Percentiles rank a stretch among this genome's conserved stretches.
Evolutionary conservation across 1,140 invertebrate species (phyloP).

Genomic region (Sipha flava): DNA sequence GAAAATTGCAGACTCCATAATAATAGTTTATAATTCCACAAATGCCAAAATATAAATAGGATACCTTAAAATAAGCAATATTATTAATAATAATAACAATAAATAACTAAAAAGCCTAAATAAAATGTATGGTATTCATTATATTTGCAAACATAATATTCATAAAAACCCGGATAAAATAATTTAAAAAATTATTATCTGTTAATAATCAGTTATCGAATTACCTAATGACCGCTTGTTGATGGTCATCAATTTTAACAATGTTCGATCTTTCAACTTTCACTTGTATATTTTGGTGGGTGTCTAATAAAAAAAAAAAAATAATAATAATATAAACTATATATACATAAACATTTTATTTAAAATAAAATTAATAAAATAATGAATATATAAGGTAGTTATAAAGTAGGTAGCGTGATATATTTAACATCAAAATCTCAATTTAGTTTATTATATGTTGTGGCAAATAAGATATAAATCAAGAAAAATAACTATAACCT

Average conservation of each 20-base stretch:
- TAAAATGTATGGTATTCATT: neutral
- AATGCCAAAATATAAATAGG: neutral
- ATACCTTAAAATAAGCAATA: neutral
- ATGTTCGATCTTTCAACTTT: neutral
- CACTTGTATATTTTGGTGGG: slow-evolving; percentile 16
- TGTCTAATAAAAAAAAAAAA: neutral
- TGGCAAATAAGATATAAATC: no score
- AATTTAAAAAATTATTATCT: neutral
- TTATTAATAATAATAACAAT: no score
- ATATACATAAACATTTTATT: neutral
- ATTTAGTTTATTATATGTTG: no score
- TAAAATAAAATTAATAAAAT: neutral
- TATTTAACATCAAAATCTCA: no score
- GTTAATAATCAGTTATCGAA: neutral
- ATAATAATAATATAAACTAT: neutral
- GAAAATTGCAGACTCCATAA: neutral
- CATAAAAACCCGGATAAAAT: neutral
- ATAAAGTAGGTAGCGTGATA: no score
- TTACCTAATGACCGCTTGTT: slow-evolving; percentile 24
- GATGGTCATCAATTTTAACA: slow-evolving; percentile 12
- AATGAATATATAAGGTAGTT: neutral
- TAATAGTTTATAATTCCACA: neutral
- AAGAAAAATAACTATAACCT: no score
- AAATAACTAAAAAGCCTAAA: neutral
- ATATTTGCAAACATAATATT: neutral